Evolutionary conservation across 2,888 invertebrate genomes (phyloP).

Genomic region (Agrochola macilenta): DNA sequence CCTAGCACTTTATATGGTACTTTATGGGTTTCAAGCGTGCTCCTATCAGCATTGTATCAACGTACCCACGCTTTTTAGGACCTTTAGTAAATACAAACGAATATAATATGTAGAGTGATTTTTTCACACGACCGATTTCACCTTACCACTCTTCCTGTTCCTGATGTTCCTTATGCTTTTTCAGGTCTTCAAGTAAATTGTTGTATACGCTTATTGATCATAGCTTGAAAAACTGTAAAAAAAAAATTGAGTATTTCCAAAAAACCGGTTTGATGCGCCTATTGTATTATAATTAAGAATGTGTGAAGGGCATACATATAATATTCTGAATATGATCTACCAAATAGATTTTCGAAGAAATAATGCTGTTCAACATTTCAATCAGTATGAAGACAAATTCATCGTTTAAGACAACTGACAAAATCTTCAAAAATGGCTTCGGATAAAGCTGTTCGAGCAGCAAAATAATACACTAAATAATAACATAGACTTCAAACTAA

Average conservation of each 20-base stretch:
- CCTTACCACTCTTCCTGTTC: constrained; percentile 42
- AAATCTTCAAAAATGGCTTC: neutral
- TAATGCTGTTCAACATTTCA: neutral
- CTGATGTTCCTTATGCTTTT: constrained; percentile 48
- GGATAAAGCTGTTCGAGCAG: neutral
- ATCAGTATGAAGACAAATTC: neutral
- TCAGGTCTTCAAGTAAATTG: constrained; percentile 1
- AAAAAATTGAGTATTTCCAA: neutral
- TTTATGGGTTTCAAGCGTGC: constrained; percentile 67
- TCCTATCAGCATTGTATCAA: constrained; percentile 69
- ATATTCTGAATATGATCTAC: neutral
- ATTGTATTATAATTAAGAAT: neutral
- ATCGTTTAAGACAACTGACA: neutral
- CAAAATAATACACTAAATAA: neutral
- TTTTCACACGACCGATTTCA: constrained; percentile 24
- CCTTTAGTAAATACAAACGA: constrained; percentile 61
- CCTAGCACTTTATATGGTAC: constrained; percentile 65
- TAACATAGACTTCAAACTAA: neutral
- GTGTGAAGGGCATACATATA: neutral
- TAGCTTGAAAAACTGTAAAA: neutral
- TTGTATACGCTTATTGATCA: neutral
- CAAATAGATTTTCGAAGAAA: neutral
- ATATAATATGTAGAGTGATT: constrained; percentile 53
- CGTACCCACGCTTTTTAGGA: constrained; percentile 59
- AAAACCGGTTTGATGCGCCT: too few relatives aligned